Base-by-base conservation (phyloP, 1,140 invertebrate species). In the Akabosia matsudoensis region DNA sequence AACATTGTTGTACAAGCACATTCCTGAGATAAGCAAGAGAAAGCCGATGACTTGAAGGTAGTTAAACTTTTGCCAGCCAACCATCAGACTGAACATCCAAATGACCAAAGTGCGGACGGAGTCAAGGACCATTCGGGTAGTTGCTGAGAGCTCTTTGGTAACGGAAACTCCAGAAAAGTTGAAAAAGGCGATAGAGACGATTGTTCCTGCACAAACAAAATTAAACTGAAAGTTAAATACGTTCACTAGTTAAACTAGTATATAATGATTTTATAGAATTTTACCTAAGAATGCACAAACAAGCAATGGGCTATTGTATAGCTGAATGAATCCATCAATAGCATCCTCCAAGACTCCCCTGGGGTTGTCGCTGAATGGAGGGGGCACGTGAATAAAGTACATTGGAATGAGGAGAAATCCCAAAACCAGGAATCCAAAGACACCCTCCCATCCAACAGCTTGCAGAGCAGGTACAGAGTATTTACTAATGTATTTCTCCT, bases 161-260 rank as follows among this genome's bases (percentile, higher is more conserved):
- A 99, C 93, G 83, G 91, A 94, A 28, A 98, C 91, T 26, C 96
- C 96, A 83, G 95, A 91, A 86, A 96, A 98, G 84, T 98, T 98
- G 86, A 97, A 98, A 84, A 98, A 96, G 1, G 96, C 95, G 81
- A 97, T 97, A 74, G 94, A 97, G 3, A 97, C 82, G 16, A 93
- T 88, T n/a, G 93, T 96, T 78, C 93, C 93, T 90, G 85, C 45
- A 82, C 33, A 61, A 33, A 75, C 30, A 61, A 37, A 22, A 72
- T 31, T 7, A 76, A 4, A 22, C 24, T 45, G 37, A n/a, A 70
- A 28, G 22, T 72, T n/a, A 70, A 18, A 3, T 10, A 30, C 18
- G 28, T 28, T 67, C 2, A 45, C 7, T 18, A 45, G 37, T 45
- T 7, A 18, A 45, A 18, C 37, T 45, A 18, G 37, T 45, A 18